phyloP scores from a whole-genome alignment of 64 coral and sea anemone species.

The Pachyseris speciosa region DNA sequence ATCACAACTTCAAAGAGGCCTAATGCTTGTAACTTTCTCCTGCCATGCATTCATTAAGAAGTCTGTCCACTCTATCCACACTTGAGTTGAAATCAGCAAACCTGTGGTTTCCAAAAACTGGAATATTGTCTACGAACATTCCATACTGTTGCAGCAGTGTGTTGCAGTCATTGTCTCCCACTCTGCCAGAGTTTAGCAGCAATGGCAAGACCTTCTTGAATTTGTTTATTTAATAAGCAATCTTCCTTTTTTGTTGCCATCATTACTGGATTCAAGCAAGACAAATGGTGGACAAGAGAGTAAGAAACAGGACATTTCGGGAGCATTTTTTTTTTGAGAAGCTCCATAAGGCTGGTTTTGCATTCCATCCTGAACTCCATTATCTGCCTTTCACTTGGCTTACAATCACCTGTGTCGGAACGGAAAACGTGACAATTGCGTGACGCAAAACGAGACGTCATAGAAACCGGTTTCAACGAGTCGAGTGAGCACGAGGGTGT shows the following conservation, averaged over 20 bases:
- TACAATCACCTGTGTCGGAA: constrained; percentile 13
- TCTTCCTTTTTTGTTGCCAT: constrained; percentile 67
- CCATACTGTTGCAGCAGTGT: constrained; percentile 56
- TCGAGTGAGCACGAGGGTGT: no score
- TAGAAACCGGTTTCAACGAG: no score
- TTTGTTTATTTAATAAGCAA: constrained; percentile 18
- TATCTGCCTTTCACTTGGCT: constrained; percentile 50
- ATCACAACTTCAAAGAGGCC: constrained; percentile 54
- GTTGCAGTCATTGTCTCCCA: constrained; percentile 61
- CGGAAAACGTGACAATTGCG: no score
- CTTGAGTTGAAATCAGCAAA: constrained; percentile 66
- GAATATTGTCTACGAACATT: constrained; percentile 63
- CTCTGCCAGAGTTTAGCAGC: constrained; percentile 47
- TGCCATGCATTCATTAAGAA: constrained; percentile 52
- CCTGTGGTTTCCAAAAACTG: constrained; percentile 40
- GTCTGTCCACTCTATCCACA: constrained; percentile 60
- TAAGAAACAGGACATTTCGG: constrained; percentile 60
- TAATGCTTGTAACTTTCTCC: constrained; percentile 60
- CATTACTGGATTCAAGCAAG: constrained; percentile 67
- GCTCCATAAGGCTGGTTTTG: constrained; percentile 38
- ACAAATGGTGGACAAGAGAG: constrained; percentile 57
- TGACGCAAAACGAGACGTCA: no score
- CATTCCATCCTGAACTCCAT: constrained; percentile 74
- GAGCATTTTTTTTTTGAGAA: constrained; percentile 49
- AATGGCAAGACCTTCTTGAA: constrained; percentile 67